phyloP scores from a whole-genome alignment of 2,113 vertebrate species.

The Scortum barcoo region DNA sequence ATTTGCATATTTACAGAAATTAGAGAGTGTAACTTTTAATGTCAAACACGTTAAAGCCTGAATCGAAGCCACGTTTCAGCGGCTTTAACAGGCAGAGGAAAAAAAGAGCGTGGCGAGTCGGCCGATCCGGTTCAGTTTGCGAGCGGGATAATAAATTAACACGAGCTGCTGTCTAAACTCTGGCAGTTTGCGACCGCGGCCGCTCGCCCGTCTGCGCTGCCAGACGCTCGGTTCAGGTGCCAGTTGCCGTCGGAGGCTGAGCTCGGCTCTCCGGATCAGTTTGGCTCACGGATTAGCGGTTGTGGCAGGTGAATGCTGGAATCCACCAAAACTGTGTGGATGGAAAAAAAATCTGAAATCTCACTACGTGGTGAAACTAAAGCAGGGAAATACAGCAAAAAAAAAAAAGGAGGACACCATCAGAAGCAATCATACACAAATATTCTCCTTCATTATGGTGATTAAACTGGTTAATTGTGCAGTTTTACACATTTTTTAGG shows the following conservation, averaged over 20 bases:
- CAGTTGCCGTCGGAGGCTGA: conserved; percentile 35
- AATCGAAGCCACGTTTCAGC: background rate
- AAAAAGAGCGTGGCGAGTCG: background rate
- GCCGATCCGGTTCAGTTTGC: conserved; percentile 2
- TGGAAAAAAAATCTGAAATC: conserved; percentile 18
- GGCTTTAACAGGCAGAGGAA: background rate
- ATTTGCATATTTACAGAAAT: background rate
- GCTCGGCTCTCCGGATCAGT: conserved; percentile 44
- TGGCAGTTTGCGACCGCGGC: conserved; percentile 44
- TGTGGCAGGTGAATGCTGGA: conserved; percentile 48
- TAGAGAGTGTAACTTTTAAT: background rate
- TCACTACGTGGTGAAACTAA: background rate
- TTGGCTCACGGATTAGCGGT: conserved; percentile 30
- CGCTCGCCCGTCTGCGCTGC: conserved; percentile 21
- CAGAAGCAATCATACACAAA: no score
- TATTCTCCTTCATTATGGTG: no score
- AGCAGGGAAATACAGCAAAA: background rate
- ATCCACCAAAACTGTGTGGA: conserved; percentile 15
- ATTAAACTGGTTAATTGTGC: no score
- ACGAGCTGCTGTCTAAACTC: conserved; percentile 55
- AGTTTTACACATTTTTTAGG: no score
- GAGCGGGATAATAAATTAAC: conserved; percentile 52
- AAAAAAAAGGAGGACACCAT: background rate
- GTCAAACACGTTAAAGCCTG: background rate
- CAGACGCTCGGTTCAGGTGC: conserved; percentile 54